Conservation (phyloP, 1,140 invertebrate species). For the Temnothorax nylanderi region DNA sequence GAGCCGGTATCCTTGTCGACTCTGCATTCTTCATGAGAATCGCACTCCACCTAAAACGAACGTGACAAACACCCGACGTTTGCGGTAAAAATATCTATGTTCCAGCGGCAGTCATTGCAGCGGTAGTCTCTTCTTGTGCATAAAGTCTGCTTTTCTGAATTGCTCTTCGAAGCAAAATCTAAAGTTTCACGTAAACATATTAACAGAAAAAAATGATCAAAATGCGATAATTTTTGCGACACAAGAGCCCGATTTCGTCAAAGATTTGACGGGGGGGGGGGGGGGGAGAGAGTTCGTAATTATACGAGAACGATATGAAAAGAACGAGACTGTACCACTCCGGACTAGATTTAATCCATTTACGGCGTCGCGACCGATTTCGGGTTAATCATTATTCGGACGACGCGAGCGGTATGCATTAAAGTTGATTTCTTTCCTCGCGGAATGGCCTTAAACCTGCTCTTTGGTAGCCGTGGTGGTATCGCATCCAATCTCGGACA, state of each 20-base stretch:
- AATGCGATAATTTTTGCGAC: neutral
- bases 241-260: neutral
- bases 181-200: neutral
- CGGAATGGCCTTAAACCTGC: slow-evolving; percentile 32
- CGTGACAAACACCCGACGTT: slow-evolving; percentile 66
- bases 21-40: slow-evolving; percentile 75
- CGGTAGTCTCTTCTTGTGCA: neutral
- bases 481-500: slow-evolving; percentile 67
- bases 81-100: slow-evolving; percentile 40
- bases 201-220: neutral
- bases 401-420: slow-evolving; percentile 43
- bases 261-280: neutral
- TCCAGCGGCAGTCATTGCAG: neutral
- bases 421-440: slow-evolving; percentile 55
- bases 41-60: slow-evolving; percentile 68
- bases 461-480: slow-evolving; percentile 41
- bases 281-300: slow-evolving; percentile 9
- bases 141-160: neutral
- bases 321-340: neutral
- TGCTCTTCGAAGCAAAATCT: neutral
- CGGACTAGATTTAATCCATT: slow-evolving; percentile 19
- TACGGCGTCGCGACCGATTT: slow-evolving; percentile 23
- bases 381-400: slow-evolving; percentile 41
- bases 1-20: slow-evolving; percentile 74
- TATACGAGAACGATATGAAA: neutral